A percentile compares a stretch with the other conserved stretches of the same genome.
phyloP scores from a whole-genome alignment of 2,888 invertebrate species.

The Ichneumoninae sp. region DNA sequence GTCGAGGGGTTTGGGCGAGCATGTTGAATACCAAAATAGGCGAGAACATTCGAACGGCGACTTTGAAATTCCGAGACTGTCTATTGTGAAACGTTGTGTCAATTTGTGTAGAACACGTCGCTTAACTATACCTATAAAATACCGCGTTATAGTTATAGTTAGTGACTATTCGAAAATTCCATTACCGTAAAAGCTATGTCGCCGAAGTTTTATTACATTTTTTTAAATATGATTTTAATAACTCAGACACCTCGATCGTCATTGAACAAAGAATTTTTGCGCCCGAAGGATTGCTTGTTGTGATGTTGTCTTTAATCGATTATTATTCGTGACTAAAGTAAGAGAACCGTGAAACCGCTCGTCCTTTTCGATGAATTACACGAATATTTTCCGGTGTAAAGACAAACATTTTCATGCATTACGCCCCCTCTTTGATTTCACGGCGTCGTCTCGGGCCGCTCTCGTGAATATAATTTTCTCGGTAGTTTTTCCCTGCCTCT shows the following conservation, averaged over 20 bases:
- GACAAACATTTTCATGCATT: constrained; percentile 67
- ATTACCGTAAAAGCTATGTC: constrained; percentile 17
- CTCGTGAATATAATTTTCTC: constrained; percentile 66
- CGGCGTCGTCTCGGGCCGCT: constrained; percentile 55
- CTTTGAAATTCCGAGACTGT: constrained; percentile 34
- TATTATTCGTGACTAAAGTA: constrained; percentile 57
- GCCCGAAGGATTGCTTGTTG: neutral
- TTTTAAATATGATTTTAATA: neutral
- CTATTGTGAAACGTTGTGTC: constrained; percentile 33
- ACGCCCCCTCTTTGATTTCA: constrained; percentile 74
- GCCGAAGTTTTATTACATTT: neutral
- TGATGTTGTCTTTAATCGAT: constrained; percentile 24
- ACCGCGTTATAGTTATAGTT: neutral
- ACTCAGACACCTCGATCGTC: neutral
- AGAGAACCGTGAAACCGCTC: constrained; percentile 41
- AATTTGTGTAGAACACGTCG: constrained; percentile 36
- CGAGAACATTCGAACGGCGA: constrained; percentile 19
- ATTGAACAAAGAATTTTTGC: neutral
- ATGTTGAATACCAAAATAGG: constrained; percentile 58
- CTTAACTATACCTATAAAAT: constrained; percentile 19
- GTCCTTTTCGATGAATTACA: constrained; percentile 62
- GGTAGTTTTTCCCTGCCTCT: constrained; percentile 36
- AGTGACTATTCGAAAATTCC: neutral
- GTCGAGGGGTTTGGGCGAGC: constrained; percentile 38
- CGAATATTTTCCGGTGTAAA: constrained; percentile 61